Evolutionary conservation across 1,140 invertebrate species (phyloP), one percentile per base, ranked within the genome.

Genomic region (Eulimnadia texana): DNA sequence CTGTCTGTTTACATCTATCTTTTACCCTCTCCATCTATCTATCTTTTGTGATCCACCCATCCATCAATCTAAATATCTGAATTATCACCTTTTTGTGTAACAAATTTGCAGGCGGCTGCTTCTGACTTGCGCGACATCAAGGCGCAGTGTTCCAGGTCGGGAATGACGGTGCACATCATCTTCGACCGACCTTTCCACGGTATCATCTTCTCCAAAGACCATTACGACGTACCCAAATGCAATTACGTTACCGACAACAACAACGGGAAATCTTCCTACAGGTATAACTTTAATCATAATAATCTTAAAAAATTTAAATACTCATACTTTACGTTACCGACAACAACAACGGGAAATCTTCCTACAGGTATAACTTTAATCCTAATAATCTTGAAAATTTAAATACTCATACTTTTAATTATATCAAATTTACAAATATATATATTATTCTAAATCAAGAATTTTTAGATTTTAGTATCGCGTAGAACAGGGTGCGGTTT

Each of bases 121-220:
- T 27, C 55, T 3, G 42, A 42, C 3, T 23, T 58, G 27, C 24
- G 3, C 24, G 55, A 58, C 29, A 16, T 58, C 16, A 27, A 42
- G 19, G 55, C 42, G 1, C 55, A 70, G 24, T 72, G 71, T 49
- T 70, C 66, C 19, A 63, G 67, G 22, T 33, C 27, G 27, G 54
- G 56, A 16, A 63, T 63, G 61, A 61, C 57, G 25, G 58, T 63
- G 10, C 58, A 63, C 24, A 2, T 60, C 9, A 13, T 27, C n/a
- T 63, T 63, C 57, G 53, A 56, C 51, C 28, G 33, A 27, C 61
- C 61, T 25, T 63, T 63, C 61, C 24, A 63, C 42, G 61, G 61
- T 23, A 63, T 60, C 16, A 47, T 63, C 22, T 63, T 42, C 53
- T 62, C 61, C 23, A 56, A 63, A 24, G 61, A 24, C 16, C 49